phyloP scores from a whole-genome alignment of 2,113 vertebrate genomes.

The Oxygymnocypris stewartii region DNA sequence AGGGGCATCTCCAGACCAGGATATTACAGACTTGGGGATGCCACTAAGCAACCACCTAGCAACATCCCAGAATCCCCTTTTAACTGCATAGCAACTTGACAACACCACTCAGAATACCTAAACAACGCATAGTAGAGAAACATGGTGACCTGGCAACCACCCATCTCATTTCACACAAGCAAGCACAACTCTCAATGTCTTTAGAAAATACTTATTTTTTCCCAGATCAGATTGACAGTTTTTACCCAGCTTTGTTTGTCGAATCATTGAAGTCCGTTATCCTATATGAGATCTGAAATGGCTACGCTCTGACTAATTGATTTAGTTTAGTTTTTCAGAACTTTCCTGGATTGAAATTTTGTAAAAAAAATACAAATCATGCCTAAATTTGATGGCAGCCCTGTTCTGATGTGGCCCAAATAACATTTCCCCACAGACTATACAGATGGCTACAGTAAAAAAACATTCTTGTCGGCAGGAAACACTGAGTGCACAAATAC shows the following conservation, averaged over 20 bases:
- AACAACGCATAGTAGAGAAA: background rate
- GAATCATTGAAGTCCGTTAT: background rate
- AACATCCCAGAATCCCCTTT: background rate
- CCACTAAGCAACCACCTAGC: background rate
- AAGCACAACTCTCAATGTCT: background rate
- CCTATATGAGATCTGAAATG: background rate
- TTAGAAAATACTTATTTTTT: background rate
- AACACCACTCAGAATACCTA: background rate
- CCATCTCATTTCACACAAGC: background rate
- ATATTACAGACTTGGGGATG: background rate
- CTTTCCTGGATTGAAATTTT: background rate
- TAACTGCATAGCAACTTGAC: background rate
- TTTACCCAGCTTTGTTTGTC: background rate
- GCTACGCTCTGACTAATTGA: background rate
- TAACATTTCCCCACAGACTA: conserved; percentile 8
- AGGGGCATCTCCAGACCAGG: background rate
- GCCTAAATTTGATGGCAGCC: background rate
- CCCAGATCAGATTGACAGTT: background rate
- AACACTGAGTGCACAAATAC: background rate
- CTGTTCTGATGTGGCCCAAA: background rate
- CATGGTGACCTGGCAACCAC: too few species aligned
- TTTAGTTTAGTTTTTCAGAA: background rate
- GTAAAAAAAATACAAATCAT: conserved; percentile 3
- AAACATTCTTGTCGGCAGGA: background rate
- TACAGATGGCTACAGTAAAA: background rate